Base-by-base conservation (phyloP, 2,888 invertebrate genomes). In the Aspidiotus destructor region DNA sequence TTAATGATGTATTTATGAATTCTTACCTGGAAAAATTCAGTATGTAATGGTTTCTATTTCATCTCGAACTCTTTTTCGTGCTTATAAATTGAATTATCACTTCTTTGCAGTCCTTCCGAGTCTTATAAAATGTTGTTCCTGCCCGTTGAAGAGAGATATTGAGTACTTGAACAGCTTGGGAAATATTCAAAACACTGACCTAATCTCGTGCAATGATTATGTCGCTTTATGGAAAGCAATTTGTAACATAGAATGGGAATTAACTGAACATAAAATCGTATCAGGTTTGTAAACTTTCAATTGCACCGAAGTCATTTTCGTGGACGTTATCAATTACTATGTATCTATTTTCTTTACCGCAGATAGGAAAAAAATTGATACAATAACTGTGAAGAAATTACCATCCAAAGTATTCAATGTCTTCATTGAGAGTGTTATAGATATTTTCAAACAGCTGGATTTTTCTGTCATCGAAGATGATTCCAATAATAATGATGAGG, bases 401-500 rank as follows among this genome's bases (percentile, higher is more conserved):
- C 58, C 55, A 11, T 44, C 42, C 7, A 57, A 58, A 60, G 57
- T 60, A 28, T 60, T 17, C 40, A 60, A 67, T 67, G 15, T 17
- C 16, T 28, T 67, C 40, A 40, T 67, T 44, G 15, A 48, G n/a
- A 48, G 44, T n/a, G 52, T 44, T 28, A 40, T 67, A n/a, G 28
- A 48, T 60, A 67, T 67, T 6, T 48, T 67, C 11, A 60, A 67
- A 48, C 58, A 67, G 48, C 16, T 67, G 3, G 67, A 67, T 67
- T n/a, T 58, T 15, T 40, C 60, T 7, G 44, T 67, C 44, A 58
- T 58, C 44, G 48, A 48, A 67, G 41, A n/a, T 9, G 60, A 60
- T 2, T 28, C 5, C 28, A 28, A 28, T 28, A 28, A 28, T 28
- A 28, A 28, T 5, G 28, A 28, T 28, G 28, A 28, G 28, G 28